Evolutionary conservation across 2,888 invertebrate genomes (phyloP).

Genomic region (Aricia artaxerxes): DNA sequence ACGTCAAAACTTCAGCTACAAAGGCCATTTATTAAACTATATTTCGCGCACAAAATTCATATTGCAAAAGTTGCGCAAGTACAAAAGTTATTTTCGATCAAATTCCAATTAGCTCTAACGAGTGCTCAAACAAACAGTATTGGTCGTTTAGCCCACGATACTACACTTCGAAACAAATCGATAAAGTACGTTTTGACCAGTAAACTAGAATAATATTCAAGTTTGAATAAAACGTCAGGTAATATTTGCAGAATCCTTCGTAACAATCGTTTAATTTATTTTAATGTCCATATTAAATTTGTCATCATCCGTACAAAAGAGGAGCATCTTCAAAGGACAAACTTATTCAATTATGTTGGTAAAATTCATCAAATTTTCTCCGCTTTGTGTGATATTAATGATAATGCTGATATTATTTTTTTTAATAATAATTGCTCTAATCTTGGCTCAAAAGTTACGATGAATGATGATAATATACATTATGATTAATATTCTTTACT

Average conservation of each 20-base stretch:
- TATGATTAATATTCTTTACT: neutral
- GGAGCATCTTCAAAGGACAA: constrained; percentile 17
- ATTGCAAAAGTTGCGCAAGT: constrained; percentile 1
- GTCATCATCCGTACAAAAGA: constrained; percentile 19
- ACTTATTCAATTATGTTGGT: constrained; percentile 25
- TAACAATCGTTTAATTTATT: constrained; percentile 14
- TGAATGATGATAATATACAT: neutral
- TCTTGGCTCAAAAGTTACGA: neutral
- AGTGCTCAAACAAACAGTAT: neutral
- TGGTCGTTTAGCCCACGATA: neutral
- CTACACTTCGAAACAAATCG: neutral
- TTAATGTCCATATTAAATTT: constrained; percentile 22
- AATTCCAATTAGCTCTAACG: neutral
- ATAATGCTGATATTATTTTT: neutral
- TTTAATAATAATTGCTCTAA: neutral
- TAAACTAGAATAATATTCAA: neutral
- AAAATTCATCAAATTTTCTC: constrained; percentile 10
- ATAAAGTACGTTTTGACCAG: neutral
- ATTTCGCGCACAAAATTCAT: constrained; percentile 13
- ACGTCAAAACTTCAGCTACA: constrained; percentile 28
- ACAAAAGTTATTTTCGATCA: constrained; percentile 17
- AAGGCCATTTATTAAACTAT: constrained; percentile 22
- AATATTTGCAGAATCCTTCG: neutral
- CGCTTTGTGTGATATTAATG: neutral
- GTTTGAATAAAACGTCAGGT: neutral